phyloP scores from a whole-genome alignment of 2,888 invertebrate species.

The Leptothorax acervorum region DNA sequence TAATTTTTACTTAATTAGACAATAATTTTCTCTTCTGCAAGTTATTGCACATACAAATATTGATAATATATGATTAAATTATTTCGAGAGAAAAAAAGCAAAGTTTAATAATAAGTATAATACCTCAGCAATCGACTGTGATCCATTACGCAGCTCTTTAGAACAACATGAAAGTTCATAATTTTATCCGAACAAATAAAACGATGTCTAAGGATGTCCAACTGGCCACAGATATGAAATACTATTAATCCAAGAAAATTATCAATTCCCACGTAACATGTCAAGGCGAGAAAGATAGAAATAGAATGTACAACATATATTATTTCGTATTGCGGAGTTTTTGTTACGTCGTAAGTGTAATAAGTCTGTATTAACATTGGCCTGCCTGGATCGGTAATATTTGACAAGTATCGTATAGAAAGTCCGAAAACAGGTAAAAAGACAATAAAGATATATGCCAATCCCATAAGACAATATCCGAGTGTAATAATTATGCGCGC shows the following conservation, averaged over 20 bases:
- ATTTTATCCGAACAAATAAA: not conserved
- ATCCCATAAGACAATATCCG: not conserved
- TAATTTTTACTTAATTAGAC: no score
- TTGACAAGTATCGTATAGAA: not conserved
- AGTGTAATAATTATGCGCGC: not conserved
- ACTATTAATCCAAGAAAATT: slow-evolving; percentile 9
- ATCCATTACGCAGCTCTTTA: not conserved
- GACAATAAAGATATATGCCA: not conserved
- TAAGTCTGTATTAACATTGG: not conserved
- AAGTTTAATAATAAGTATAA: not conserved
- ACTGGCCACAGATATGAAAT: slow-evolving; percentile 1
- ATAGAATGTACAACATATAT: not conserved
- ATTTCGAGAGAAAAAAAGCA: not conserved
- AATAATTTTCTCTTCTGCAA: no score
- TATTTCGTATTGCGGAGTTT: not conserved
- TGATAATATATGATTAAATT: not conserved
- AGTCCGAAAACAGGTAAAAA: not conserved
- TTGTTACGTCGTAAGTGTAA: not conserved
- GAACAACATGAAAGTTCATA: not conserved
- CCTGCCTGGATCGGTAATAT: not conserved
- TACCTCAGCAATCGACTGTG: slow-evolving; percentile 7
- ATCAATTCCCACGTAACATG: not conserved
- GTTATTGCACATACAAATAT: no score
- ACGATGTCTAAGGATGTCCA: slow-evolving; percentile 8
- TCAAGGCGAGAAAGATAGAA: not conserved